phyloP scores from a whole-genome alignment of 2,797 vertebrate species.

The Gymnoscopelus microlampas region DNA sequence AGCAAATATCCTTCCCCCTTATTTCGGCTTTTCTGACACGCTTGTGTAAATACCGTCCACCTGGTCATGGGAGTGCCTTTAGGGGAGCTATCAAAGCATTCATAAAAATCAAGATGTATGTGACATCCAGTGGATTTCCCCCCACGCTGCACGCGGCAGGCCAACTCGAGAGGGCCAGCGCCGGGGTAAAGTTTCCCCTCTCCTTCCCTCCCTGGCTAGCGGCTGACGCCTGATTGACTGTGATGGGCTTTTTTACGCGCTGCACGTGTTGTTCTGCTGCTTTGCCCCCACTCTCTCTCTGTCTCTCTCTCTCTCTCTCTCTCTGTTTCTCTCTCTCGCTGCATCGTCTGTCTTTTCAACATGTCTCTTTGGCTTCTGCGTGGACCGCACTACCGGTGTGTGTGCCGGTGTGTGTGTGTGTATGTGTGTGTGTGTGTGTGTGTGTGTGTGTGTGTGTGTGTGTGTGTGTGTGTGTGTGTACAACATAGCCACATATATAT shows the following conservation, averaged over 20 bases:
- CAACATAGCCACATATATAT: constrained; percentile 20
- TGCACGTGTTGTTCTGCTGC: constrained; percentile 77
- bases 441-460: too few species aligned
- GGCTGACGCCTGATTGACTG: constrained; percentile 79
- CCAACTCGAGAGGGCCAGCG: constrained; percentile 69
- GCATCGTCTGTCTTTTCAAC: too few species aligned
- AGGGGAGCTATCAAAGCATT: constrained; percentile 81
- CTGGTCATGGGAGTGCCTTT: constrained; percentile 79
- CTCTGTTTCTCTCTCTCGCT: constrained; percentile 30
- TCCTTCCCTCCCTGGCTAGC: constrained; percentile 71
- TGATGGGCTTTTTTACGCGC: constrained; percentile 77
- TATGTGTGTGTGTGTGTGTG: too few species aligned
- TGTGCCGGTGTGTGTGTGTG: constrained; percentile 29
- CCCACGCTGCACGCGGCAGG: constrained; percentile 66
- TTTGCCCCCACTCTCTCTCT: constrained; percentile 34
- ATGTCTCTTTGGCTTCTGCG: constrained; percentile 33
- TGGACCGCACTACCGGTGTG: constrained; percentile 45
- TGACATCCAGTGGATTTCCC: constrained; percentile 79
- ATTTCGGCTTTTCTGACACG: constrained; percentile 73
- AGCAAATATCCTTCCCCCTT: constrained; percentile 69
- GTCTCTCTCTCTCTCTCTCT: constrained; percentile 49
- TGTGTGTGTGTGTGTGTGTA: background rate
- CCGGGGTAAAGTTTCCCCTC: constrained; percentile 76
- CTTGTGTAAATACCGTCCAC: constrained; percentile 81
- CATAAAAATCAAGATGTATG: constrained; percentile 84